Evolutionary conservation across 2,888 invertebrate genomes (phyloP).

Genomic region (Suillia variegata): DNA sequence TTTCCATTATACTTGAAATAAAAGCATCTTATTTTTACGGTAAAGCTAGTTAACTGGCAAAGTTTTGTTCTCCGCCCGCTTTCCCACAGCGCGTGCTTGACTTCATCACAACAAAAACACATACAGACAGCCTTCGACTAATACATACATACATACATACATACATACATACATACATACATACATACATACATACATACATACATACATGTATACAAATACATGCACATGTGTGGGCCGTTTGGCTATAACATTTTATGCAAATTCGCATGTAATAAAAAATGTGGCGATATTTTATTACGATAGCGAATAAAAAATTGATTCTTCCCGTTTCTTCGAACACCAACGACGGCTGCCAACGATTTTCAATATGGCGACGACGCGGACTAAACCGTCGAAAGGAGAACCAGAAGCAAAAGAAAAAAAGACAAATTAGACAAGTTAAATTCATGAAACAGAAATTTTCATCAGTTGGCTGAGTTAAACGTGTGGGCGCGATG

Average conservation of each 20-base stretch:
- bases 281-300: slow-evolving; percentile 24
- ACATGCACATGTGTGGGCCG: slow-evolving; percentile 18
- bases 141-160: not conserved
- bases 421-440: not conserved
- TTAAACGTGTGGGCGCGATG: no score
- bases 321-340: no score
- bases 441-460: not conserved
- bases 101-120: not conserved
- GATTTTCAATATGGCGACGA: slow-evolving; percentile 48
- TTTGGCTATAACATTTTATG: slow-evolving; percentile 53
- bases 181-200: slow-evolving; percentile 19
- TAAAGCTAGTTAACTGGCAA: not conserved
- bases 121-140: not conserved
- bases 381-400: no score
- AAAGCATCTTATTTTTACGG: not conserved
- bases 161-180: slow-evolving; percentile 18
- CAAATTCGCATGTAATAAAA: slow-evolving; percentile 53
- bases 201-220: slow-evolving; percentile 29
- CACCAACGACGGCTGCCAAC: slow-evolving; percentile 38
- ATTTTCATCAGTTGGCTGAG: not conserved
- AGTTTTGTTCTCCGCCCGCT: no score
- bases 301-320: slow-evolving; percentile 42
- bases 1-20: not conserved
- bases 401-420: not conserved
- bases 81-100: not conserved